Base-by-base conservation (phyloP, 2,797 vertebrate genomes). In the Cryptoprocta ferox region DNA sequence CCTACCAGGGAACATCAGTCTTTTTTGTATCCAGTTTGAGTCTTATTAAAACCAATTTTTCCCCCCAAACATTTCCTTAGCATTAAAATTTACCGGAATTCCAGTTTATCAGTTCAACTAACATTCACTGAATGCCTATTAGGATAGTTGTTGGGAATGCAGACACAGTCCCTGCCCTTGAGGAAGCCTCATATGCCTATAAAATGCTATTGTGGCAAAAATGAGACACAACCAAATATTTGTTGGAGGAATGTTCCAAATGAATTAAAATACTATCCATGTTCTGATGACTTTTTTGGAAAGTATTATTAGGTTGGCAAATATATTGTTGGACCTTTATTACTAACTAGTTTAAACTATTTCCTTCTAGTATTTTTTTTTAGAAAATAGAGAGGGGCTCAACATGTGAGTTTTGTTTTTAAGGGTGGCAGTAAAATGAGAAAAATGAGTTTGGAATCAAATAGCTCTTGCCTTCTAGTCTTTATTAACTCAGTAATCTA, bases 21-120 rank as follows among this genome's bases (percentile, higher is more conserved):
- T 82, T 26, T 30, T 91, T 88, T 94, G 65, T 9, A 91, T 91
- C 37, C 19, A 73, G 28, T n/a, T 28, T 81, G 32, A 92, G 21
- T 83, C 37, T 94, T 89, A 56, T 28, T 93, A 15, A 97, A 92
- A 71, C 9, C 35, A 94, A 26, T 73, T 37, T 65, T 32, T 0
- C 1, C 2, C 61, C 63, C 63, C 3, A 84, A 91, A 93, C 68
- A 83, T 91, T 96, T 91, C n/a, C 9, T n/a, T 91, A 53, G 82
- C 19, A 70, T 97, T 95, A 95, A 89, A 73, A 66, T 91, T 81
- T 95, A 65, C 30, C 85, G 90, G 71, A 88, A 65, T 9, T 82
- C 14, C 85, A 70, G 35, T 78, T 26, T 82, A 7, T 95, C 26
- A 59, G 14, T 93, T 88, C 24, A 80, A 42, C 42, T 90, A 75